These are phyloP conservation scores for Tortricodes alternella DNA, from an alignment of 2,888 invertebrate genomes.

Conservation along the genomic window DNA sequence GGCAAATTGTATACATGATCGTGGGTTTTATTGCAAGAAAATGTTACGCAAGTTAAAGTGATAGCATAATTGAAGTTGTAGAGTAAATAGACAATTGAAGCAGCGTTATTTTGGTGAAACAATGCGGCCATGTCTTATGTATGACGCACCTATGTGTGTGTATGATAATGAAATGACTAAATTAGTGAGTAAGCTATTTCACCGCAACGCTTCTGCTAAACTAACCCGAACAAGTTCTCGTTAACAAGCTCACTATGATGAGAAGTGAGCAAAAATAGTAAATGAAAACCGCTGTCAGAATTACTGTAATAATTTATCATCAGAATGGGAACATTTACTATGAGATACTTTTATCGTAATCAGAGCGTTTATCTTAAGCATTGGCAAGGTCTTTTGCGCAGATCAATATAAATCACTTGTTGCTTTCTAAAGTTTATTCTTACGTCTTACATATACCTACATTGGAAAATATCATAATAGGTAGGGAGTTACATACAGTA, in stretches of 20 bases:
- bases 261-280: too few species aligned
- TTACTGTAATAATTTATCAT: slow-evolving; percentile 1
- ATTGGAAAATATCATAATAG: too few species aligned
- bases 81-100: too few species aligned
- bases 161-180: neutral
- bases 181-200: neutral
- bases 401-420: slow-evolving; percentile 20
- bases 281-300: too few species aligned
- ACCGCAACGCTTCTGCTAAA: neutral
- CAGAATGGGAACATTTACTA: slow-evolving; percentile 3
- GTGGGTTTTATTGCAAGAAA: slow-evolving; percentile 14
- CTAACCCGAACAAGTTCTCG: too few species aligned
- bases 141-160: neutral
- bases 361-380: slow-evolving; percentile 5
- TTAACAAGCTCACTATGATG: too few species aligned
- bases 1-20: slow-evolving; percentile 39
- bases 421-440: neutral
- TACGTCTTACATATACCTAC: too few species aligned
- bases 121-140: neutral
- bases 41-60: neutral
- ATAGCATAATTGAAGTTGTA: neutral
- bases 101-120: neutral
- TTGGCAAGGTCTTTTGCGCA: slow-evolving; percentile 5
- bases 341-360: slow-evolving; percentile 19
- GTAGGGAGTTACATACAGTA: too few species aligned